Conservation (phyloP, 2,888 invertebrate genomes). For the Mythimna loreyi region DNA sequence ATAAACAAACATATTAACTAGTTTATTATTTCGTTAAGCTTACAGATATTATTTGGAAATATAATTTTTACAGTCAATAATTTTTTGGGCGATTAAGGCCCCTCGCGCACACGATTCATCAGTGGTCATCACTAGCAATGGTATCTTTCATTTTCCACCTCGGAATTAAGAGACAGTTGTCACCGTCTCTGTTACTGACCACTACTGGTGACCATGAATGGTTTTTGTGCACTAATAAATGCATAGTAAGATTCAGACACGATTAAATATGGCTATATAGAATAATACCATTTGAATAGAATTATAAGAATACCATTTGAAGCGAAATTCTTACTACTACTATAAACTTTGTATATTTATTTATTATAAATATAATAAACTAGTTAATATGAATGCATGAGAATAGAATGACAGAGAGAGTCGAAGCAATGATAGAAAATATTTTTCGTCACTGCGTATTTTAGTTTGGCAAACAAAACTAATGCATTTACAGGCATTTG, state of each 20-base stretch:
- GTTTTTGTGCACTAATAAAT: not conserved
- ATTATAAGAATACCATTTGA: constrained; percentile 18
- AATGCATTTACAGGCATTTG: constrained; percentile 40
- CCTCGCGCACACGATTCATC: not conserved
- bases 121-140: not conserved
- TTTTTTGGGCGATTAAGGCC: not conserved
- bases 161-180: not conserved
- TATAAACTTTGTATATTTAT: not conserved
- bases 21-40: constrained; percentile 39
- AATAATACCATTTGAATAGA: constrained; percentile 18
- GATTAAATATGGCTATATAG: constrained; percentile 17
- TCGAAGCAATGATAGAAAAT: constrained; percentile 29
- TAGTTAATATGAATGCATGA: constrained; percentile 53
- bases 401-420: constrained; percentile 61
- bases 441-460: constrained; percentile 17
- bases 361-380: constrained; percentile 42
- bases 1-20: constrained; percentile 52
- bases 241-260: not conserved
- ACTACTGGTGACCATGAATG: no score
- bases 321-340: constrained; percentile 6
- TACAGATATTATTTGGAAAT: constrained; percentile 1
- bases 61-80: not conserved
- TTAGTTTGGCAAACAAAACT: constrained; percentile 42
- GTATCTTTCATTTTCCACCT: not conserved
- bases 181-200: no score